Evolutionary conservation across 53 echinoderm and acorn worm genomes (phyloP).

Genomic region (Arbacia lixula): DNA sequence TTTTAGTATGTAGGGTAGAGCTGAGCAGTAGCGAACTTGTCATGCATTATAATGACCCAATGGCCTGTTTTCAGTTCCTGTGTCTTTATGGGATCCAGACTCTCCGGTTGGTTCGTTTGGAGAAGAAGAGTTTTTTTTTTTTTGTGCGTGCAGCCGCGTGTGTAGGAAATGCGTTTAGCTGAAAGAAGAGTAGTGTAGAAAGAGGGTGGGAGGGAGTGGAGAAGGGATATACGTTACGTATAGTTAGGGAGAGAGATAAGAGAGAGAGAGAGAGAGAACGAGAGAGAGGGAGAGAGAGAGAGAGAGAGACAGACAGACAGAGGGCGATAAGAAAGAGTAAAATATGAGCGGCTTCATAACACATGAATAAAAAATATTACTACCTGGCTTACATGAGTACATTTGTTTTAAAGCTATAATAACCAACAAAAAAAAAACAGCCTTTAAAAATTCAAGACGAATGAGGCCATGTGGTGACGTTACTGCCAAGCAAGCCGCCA

Average conservation of each 20-base stretch:
- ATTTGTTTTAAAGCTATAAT: too few relatives aligned
- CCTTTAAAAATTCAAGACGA: too few relatives aligned
- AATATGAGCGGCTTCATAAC: background rate
- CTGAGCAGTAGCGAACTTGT: background rate
- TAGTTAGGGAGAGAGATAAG: conserved; percentile 39
- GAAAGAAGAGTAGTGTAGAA: background rate
- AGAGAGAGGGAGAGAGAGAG: conserved; percentile 5
- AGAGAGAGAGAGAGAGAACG: conserved; percentile 16
- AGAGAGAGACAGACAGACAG: background rate
- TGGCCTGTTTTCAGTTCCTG: conserved; percentile 50
- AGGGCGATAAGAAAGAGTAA: background rate
- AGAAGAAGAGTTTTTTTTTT: too few relatives aligned
- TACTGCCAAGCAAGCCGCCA: too few relatives aligned
- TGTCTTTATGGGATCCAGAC: conserved; percentile 23
- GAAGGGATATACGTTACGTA: too few relatives aligned
- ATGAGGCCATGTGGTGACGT: too few relatives aligned
- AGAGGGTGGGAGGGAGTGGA: conserved; percentile 19
- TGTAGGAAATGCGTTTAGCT: too few relatives aligned
- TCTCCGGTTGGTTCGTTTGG: background rate
- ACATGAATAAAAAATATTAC: too few relatives aligned
- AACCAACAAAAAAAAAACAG: too few relatives aligned
- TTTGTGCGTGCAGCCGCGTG: too few relatives aligned
- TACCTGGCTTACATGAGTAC: too few relatives aligned
- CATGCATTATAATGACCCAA: conserved; percentile 33
- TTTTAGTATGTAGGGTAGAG: conserved; percentile 20